phyloP scores from a whole-genome alignment of 2,888 invertebrate genomes.

The Eurois occulta region DNA sequence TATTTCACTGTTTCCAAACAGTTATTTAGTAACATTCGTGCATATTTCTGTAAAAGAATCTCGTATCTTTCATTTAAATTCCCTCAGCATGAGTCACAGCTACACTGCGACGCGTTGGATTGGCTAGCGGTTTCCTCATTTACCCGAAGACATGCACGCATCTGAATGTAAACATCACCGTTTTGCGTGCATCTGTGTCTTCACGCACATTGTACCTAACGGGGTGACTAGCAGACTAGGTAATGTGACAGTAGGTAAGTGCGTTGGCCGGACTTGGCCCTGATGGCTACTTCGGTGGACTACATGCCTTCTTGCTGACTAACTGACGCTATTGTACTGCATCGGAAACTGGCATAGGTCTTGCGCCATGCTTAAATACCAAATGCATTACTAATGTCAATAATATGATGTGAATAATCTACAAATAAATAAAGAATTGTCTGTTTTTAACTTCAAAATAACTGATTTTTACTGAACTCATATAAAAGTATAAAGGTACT shows the following conservation, averaged over 20 bases:
- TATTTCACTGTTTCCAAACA: constrained; percentile 17
- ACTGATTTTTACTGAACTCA: too few relatives aligned
- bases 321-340: neutral
- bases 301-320: constrained; percentile 14
- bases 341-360: constrained; percentile 1
- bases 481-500: too few relatives aligned
- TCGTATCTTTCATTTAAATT: constrained; percentile 37
- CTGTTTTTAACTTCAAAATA: too few relatives aligned
- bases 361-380: constrained; percentile 30
- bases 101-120: constrained; percentile 16
- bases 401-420: constrained; percentile 3
- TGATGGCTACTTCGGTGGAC: constrained; percentile 13
- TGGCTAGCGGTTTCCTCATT: constrained; percentile 57
- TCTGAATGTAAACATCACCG: constrained; percentile 32
- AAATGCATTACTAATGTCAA: constrained; percentile 26
- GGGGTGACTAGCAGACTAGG: constrained; percentile 29
- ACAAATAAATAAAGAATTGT: too few relatives aligned
- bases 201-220: constrained; percentile 47
- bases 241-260: constrained; percentile 27
- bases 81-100: constrained; percentile 34
- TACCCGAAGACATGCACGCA: constrained; percentile 28
- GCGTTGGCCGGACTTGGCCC: constrained; percentile 12
- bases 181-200: constrained; percentile 38
- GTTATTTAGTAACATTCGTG: constrained; percentile 2
- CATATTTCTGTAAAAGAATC: constrained; percentile 5